Conservation (phyloP, 2,888 invertebrate genomes). For the Lomographa bimaculata region DNA sequence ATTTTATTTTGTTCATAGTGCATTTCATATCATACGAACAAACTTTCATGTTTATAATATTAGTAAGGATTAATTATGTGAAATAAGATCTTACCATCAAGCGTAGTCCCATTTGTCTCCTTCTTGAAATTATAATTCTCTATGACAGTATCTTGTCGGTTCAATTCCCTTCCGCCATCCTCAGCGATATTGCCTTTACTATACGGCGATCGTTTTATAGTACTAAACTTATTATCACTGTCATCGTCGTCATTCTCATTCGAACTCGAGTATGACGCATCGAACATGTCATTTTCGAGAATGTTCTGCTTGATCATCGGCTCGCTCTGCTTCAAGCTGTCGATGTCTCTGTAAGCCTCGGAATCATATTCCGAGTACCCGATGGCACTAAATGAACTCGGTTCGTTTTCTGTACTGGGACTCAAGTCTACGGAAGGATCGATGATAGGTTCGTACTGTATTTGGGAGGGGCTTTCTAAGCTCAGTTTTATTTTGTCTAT, state of each 20-base stretch:
- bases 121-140: slow-evolving; percentile 77
- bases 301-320: slow-evolving; percentile 81
- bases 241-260: slow-evolving; percentile 85
- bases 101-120: slow-evolving; percentile 70
- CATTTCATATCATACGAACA: too few species aligned
- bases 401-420: slow-evolving; percentile 67
- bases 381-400: slow-evolving; percentile 67
- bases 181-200: slow-evolving; percentile 74
- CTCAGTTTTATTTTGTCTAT: slow-evolving; percentile 80
- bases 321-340: slow-evolving; percentile 63
- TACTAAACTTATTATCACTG: slow-evolving; percentile 88
- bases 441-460: slow-evolving; percentile 77
- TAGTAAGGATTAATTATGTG: too few species aligned
- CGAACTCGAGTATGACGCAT: slow-evolving; percentile 76
- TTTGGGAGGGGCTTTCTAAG: slow-evolving; percentile 75
- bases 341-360: slow-evolving; percentile 55
- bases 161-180: slow-evolving; percentile 53
- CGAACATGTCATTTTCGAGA: slow-evolving; percentile 79
- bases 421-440: slow-evolving; percentile 69
- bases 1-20: too few species aligned
- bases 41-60: too few species aligned
- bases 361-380: slow-evolving; percentile 53
- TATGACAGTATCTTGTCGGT: slow-evolving; percentile 77
- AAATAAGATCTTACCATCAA: slow-evolving; percentile 58
- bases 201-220: slow-evolving; percentile 88